Conservation (phyloP, 2,113 vertebrate species). For the Varanus salvator region DNA sequence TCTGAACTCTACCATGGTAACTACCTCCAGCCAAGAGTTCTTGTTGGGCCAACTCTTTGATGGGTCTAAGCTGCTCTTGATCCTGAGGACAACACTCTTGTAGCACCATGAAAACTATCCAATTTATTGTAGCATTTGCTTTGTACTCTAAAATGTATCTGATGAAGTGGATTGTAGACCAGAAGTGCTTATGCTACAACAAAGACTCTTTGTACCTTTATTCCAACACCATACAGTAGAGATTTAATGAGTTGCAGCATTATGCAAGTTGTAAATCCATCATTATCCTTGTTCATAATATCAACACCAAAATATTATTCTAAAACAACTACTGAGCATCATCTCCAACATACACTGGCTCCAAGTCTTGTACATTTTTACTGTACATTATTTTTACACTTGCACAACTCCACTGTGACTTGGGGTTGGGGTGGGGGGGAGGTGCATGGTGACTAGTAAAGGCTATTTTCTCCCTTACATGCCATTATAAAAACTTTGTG, state of each 20-base stretch:
- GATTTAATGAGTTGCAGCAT: conserved; percentile 1
- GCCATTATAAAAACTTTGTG: not conserved
- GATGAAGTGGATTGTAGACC: not conserved
- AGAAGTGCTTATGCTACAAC: not conserved
- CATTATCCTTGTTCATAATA: conserved; percentile 21
- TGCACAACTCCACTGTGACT: not conserved
- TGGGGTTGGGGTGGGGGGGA: too few relatives aligned
- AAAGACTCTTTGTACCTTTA: not conserved
- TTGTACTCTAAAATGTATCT: not conserved
- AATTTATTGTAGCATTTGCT: too few relatives aligned
- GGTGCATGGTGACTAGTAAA: not conserved
- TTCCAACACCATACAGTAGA: not conserved
- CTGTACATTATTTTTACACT: not conserved
- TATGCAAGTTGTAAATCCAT: conserved; percentile 4
- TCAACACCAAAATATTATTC: conserved; percentile 46
- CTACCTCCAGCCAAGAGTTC: not conserved
- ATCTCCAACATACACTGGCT: not conserved
- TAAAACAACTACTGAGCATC: not conserved
- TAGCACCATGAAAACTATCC: not conserved
- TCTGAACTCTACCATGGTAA: not conserved
- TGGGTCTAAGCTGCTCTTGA: not conserved
- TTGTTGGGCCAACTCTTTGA: not conserved
- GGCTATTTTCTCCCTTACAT: not conserved
- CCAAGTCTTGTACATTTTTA: not conserved
- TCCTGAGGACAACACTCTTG: not conserved